Evolutionary conservation across 2,113 vertebrate species (phyloP).

Genomic region (Axis porcinus): DNA sequence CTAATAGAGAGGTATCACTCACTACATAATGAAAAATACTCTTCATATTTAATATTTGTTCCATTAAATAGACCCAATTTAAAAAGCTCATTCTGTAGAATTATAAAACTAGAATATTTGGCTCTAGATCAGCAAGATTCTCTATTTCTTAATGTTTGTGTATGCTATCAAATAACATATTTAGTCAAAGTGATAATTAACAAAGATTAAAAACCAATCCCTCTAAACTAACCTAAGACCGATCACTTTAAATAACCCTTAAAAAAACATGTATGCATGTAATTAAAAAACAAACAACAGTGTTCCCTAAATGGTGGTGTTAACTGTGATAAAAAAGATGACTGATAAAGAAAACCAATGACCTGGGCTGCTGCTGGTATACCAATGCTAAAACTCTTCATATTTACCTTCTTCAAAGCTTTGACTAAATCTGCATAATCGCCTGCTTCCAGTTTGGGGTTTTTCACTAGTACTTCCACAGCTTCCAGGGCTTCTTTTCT

Average conservation of each 20-base stretch:
- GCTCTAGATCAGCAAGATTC: neutral
- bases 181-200: neutral
- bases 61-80: neutral
- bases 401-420: conserved; percentile 93
- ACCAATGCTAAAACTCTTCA: neutral
- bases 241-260: neutral
- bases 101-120: neutral
- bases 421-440: conserved; percentile 96
- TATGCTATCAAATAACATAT: neutral
- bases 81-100: conserved; percentile 7
- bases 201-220: conserved; percentile 2
- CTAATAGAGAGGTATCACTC: neutral
- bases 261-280: neutral
- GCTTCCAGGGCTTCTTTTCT: conserved; percentile 97
- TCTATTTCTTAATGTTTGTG: neutral
- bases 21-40: neutral
- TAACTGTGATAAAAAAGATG: neutral
- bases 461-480: conserved; percentile 91
- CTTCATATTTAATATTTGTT: neutral
- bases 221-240: neutral
- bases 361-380: neutral
- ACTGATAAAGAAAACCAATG: neutral
- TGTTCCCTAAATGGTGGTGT: neutral
- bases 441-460: conserved; percentile 94
- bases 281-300: conserved; percentile 2